phyloP scores from a whole-genome alignment of 2,113 vertebrate species.

The Periophthalmodon schlosseri region DNA sequence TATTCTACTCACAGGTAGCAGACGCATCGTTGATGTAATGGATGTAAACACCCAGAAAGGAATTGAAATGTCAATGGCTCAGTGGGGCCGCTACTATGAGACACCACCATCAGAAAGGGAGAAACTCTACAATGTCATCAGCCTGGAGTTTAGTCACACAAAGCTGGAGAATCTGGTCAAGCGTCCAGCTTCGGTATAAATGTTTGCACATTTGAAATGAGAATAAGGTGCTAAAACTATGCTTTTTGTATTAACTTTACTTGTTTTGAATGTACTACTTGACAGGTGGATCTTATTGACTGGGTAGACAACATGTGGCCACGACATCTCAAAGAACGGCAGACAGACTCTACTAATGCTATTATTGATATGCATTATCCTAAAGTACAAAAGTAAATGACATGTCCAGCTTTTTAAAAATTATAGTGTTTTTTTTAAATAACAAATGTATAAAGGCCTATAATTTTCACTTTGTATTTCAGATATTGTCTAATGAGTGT shows the following conservation, averaged over 20 bases:
- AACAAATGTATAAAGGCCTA: not conserved
- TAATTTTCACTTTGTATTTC: not conserved
- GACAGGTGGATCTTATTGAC: constrained; percentile 95
- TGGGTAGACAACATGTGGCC: constrained; percentile 99
- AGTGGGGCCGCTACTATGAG: constrained; percentile 97
- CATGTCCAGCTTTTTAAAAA: not conserved
- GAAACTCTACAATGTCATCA: constrained; percentile 98
- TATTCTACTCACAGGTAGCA: constrained; percentile 81
- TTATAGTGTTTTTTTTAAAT: no score
- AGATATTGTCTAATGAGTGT: constrained; percentile 99
- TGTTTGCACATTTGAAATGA: not conserved
- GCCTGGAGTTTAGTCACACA: constrained; percentile 97
- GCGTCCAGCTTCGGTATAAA: constrained; percentile 87
- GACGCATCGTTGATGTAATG: constrained; percentile 96
- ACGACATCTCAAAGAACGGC: constrained; percentile 94
- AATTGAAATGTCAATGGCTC: constrained; percentile 99
- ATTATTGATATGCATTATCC: constrained; percentile 99
- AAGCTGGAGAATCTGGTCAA: constrained; percentile 96
- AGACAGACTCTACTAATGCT: constrained; percentile 95
- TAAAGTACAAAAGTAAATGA: constrained; percentile 95
- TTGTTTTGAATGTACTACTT: not conserved
- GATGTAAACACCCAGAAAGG: constrained; percentile 97
- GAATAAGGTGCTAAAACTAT: not conserved
- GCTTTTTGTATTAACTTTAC: not conserved
- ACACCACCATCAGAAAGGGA: constrained; percentile 90